Conservation (phyloP, 2,113 vertebrate genomes). For the Macaca fascicularis region DNA sequence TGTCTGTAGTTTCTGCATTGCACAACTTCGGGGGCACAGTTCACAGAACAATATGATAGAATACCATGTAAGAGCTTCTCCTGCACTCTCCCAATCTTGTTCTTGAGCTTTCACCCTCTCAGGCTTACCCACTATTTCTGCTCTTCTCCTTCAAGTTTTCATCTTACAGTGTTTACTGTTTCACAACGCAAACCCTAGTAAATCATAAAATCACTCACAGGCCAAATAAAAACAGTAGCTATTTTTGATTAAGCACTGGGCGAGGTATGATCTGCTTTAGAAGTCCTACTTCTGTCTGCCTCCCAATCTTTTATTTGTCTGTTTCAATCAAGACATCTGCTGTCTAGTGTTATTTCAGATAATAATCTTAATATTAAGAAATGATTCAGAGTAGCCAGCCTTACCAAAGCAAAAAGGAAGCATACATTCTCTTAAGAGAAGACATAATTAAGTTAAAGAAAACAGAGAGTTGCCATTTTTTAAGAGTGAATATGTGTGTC, state of each 20-base stretch:
- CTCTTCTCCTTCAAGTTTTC: neutral
- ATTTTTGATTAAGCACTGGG: neutral
- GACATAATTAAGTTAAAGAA: neutral
- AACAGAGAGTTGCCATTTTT: neutral
- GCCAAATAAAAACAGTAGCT: neutral
- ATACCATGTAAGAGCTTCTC: rapidly evolving
- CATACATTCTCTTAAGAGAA: neutral
- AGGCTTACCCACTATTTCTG: neutral
- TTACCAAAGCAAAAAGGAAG: neutral
- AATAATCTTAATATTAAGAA: neutral
- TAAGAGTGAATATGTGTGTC: neutral
- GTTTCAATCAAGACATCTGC: neutral
- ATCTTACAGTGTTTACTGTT: neutral
- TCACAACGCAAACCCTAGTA: neutral
- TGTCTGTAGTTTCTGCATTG: neutral
- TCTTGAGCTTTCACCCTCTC: neutral
- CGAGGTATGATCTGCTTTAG: neutral
- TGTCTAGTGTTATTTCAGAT: neutral
- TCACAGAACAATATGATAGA: neutral
- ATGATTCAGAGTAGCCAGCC: neutral
- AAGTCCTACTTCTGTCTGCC: neutral
- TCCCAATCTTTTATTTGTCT: neutral
- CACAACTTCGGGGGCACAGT: neutral
- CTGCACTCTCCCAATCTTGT: neutral
- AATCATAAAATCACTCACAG: neutral